These are phyloP conservation scores for Heterodera filipjevi DNA, from an alignment of 2,888 invertebrate genomes.

Conservation along the genomic window DNA sequence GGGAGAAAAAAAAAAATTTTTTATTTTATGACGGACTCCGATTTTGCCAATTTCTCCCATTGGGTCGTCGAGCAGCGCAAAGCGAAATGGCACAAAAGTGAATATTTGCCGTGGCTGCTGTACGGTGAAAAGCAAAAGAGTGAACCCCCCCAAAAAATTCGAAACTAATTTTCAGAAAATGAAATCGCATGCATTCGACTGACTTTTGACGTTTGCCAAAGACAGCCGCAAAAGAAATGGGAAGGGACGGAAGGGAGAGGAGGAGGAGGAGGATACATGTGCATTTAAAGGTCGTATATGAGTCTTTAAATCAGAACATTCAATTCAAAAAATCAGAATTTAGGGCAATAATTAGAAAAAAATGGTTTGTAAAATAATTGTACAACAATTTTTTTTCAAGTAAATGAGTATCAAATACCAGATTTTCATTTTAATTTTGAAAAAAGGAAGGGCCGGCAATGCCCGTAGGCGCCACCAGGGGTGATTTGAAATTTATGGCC, in stretches of 20 bases:
- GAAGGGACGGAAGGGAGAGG: slow-evolving; percentile 35
- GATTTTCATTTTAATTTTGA: too few relatives aligned
- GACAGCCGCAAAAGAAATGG: slow-evolving; percentile 53
- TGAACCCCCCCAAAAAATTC: neutral
- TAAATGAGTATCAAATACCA: too few relatives aligned
- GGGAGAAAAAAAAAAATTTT: neutral
- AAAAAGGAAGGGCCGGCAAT: too few relatives aligned
- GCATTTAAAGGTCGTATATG: slow-evolving; percentile 20
- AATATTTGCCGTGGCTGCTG: slow-evolving; percentile 64
- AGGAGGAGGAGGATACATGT: slow-evolving; percentile 40
- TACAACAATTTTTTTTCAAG: too few relatives aligned
- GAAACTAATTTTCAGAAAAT: slow-evolving; percentile 46
- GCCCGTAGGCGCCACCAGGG: too few relatives aligned
- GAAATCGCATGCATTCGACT: slow-evolving; percentile 64
- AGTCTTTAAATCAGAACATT: too few relatives aligned
- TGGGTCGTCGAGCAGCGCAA: slow-evolving; percentile 65
- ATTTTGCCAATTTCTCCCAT: slow-evolving; percentile 61
- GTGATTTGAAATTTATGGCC: too few relatives aligned
- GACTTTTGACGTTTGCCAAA: slow-evolving; percentile 65
- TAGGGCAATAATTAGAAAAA: too few relatives aligned
- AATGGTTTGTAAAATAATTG: too few relatives aligned
- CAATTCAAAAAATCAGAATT: too few relatives aligned
- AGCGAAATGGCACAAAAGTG: slow-evolving; percentile 65
- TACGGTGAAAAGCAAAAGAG: slow-evolving; percentile 43
- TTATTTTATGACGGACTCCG: neutral